Conservation (phyloP, 2,113 vertebrate species). For the Nematolebias whitei region DNA sequence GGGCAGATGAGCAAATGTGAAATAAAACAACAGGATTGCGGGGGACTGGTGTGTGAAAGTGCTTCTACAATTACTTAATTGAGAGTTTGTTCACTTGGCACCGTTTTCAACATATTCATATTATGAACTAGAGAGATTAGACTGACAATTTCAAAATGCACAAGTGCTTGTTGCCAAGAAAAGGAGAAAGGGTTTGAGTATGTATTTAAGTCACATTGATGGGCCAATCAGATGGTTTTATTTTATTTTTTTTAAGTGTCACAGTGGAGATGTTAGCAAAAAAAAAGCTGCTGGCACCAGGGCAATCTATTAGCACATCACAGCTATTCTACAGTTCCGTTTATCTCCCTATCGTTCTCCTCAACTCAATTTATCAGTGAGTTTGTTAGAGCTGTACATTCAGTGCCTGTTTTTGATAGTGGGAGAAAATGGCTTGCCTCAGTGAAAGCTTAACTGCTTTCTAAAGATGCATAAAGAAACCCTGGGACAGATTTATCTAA, state of each 20-base stretch:
- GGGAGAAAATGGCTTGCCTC: conserved; percentile 55
- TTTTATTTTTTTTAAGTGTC: conserved; percentile 47
- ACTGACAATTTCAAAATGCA: conserved; percentile 17
- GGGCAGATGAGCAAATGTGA: conserved; percentile 31
- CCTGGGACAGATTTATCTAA: conserved; percentile 75
- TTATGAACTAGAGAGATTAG: conserved; percentile 4
- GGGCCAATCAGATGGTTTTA: conserved; percentile 60
- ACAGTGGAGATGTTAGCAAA: conserved; percentile 41
- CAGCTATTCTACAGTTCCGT: conserved; percentile 66
- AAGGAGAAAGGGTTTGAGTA: not conserved
- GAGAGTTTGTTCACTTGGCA: not conserved
- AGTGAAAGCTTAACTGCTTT: conserved; percentile 71
- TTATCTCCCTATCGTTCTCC: conserved; percentile 62
- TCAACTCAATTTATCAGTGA: conserved; percentile 69
- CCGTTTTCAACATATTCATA: not conserved
- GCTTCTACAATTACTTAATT: conserved; percentile 22
- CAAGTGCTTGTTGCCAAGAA: conserved; percentile 14
- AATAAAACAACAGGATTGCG: conserved; percentile 26
- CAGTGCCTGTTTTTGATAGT: conserved; percentile 55
- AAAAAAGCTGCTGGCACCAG: conserved; percentile 38
- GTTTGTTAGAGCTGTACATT: conserved; percentile 59
- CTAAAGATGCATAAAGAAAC: conserved; percentile 70
- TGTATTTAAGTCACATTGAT: conserved; percentile 37
- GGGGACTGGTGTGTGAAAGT: conserved; percentile 17
- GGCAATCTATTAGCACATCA: conserved; percentile 62